Evolutionary conservation across 2,797 vertebrate genomes (phyloP).

Genomic region (Caiman crocodilus): DNA sequence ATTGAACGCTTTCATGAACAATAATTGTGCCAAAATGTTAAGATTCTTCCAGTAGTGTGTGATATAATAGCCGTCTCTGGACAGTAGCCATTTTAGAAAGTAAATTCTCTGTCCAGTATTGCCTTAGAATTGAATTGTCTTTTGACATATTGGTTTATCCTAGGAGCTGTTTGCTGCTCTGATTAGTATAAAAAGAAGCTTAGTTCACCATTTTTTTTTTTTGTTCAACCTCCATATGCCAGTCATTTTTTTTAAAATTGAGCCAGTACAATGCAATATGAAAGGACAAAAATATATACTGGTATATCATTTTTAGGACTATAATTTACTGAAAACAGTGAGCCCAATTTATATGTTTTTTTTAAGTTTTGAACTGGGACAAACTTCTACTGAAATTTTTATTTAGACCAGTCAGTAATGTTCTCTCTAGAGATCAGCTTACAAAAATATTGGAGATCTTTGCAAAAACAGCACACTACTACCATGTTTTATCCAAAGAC

Average conservation of each 20-base stretch:
- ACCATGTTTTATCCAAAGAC: background rate
- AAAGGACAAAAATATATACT: background rate
- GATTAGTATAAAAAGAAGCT: background rate
- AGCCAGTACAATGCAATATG: background rate
- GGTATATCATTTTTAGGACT: background rate
- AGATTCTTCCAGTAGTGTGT: background rate
- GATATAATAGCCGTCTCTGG: background rate
- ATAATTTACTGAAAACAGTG: background rate
- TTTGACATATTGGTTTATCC: background rate
- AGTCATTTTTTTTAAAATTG: background rate
- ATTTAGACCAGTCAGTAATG: background rate
- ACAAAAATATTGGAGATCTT: background rate
- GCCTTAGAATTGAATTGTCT: background rate
- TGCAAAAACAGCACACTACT: background rate
- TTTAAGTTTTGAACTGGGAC: background rate
- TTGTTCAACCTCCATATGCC: background rate
- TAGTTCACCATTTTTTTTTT: background rate
- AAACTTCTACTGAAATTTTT: background rate
- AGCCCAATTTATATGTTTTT: background rate
- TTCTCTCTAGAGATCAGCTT: background rate
- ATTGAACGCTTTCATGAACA: constrained; percentile 1
- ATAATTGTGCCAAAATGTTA: constrained; percentile 16
- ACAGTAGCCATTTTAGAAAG: background rate
- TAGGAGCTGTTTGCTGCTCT: background rate
- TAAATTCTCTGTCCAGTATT: background rate